These are phyloP conservation scores for Urocynchramus pylzowi DNA, from an alignment of 2,113 vertebrate genomes.

Conservation along the genomic window DNA sequence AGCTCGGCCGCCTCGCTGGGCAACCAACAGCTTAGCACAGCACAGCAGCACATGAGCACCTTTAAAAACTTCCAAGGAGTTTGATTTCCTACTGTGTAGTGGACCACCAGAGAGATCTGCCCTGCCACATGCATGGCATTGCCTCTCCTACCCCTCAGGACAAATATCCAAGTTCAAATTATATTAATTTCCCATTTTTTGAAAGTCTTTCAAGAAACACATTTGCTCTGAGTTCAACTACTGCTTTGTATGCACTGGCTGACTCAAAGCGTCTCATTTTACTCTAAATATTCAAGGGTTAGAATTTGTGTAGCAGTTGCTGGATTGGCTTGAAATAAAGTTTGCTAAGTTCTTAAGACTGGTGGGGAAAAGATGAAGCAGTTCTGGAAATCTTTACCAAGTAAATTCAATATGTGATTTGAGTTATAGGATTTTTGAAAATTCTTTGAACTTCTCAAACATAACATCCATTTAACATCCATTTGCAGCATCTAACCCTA, in stretches of 20 bases:
- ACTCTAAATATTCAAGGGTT: not conserved
- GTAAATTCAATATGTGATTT: not conserved
- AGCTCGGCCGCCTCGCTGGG: accelerated
- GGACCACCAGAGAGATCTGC: not conserved
- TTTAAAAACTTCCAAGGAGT: not conserved
- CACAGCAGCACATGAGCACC: not conserved
- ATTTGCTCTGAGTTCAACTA: not conserved
- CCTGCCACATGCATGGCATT: not conserved
- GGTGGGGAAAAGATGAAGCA: accelerated
- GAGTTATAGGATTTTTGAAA: not conserved
- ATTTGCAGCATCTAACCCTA: not conserved
- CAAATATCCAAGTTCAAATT: not conserved
- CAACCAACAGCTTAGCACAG: not conserved
- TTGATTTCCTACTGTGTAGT: not conserved
- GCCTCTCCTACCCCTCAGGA: not conserved
- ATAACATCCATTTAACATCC: not conserved
- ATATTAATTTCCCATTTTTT: not conserved
- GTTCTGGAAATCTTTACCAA: not conserved
- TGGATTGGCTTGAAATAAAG: not conserved
- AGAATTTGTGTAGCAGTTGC: not conserved
- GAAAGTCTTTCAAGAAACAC: not conserved
- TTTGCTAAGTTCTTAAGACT: not conserved
- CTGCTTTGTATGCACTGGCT: not conserved
- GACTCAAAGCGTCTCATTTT: not conserved
- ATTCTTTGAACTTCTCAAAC: not conserved